Evolutionary conservation across 2,888 invertebrate species (phyloP).

Genomic region (Andrena bucephala): DNA sequence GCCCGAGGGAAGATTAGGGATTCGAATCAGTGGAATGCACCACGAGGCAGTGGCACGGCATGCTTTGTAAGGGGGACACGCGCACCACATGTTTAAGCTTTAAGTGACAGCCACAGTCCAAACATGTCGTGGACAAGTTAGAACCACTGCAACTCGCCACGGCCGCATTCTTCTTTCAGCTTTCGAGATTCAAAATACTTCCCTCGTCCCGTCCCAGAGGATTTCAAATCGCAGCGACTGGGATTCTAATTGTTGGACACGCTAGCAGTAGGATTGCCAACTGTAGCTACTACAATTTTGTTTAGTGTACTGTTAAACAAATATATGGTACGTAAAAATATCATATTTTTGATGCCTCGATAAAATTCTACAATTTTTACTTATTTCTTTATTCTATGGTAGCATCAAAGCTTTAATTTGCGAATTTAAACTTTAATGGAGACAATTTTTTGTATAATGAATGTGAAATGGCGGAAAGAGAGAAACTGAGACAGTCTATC

Average conservation of each 20-base stretch:
- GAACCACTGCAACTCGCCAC: slow-evolving; percentile 28
- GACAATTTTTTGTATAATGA: too few species aligned
- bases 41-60: slow-evolving; percentile 27
- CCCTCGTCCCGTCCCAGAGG: neutral
- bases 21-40: slow-evolving; percentile 55
- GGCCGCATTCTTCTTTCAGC: slow-evolving; percentile 29
- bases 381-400: too few species aligned
- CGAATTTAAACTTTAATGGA: too few species aligned
- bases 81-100: slow-evolving; percentile 65
- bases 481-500: too few species aligned
- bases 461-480: too few species aligned
- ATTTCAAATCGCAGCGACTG: neutral
- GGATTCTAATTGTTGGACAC: neutral
- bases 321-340: too few species aligned
- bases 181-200: slow-evolving; percentile 18
- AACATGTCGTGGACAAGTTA: slow-evolving; percentile 56
- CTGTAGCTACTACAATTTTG: too few species aligned
- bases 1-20: slow-evolving; percentile 40
- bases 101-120: slow-evolving; percentile 61
- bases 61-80: slow-evolving; percentile 60
- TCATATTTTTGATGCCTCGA: too few species aligned
- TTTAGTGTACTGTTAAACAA: too few species aligned
- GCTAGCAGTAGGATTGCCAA: neutral
- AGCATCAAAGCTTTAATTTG: too few species aligned
- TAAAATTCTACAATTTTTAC: too few species aligned